These are phyloP conservation scores for Acanthurus leucopareius DNA, from an alignment of 2,797 vertebrate species.

Conservation along the genomic window DNA sequence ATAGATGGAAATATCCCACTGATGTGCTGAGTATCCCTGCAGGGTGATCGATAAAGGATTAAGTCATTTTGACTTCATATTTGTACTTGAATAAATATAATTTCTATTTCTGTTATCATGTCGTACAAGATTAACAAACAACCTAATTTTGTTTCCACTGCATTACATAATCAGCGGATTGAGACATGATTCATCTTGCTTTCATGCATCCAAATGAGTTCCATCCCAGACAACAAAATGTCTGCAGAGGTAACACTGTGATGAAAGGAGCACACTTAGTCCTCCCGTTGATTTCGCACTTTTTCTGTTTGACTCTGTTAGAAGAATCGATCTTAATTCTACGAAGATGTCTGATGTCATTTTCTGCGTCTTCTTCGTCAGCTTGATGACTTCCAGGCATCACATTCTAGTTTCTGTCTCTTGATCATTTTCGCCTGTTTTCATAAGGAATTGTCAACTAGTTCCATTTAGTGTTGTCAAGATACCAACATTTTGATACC, in stretches of 20 bases:
- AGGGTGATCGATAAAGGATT: too few relatives aligned
- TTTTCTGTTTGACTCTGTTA: background rate
- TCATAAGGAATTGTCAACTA: too few relatives aligned
- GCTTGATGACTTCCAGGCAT: background rate
- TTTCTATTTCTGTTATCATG: background rate
- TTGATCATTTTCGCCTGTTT: background rate
- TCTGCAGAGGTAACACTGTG: slow-evolving; percentile 4
- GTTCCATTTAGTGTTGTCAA: too few relatives aligned
- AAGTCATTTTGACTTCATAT: background rate
- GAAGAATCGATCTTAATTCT: background rate
- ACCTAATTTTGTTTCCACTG: too few relatives aligned
- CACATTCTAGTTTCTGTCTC: background rate
- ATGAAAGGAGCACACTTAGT: background rate
- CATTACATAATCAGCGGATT: background rate
- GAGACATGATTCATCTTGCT: background rate
- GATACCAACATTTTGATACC: too few relatives aligned
- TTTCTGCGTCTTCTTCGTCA: background rate
- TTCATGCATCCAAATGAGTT: slow-evolving; percentile 13
- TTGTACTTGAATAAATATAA: background rate
- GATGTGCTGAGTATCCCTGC: too few relatives aligned
- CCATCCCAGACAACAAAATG: background rate
- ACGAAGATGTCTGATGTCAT: background rate
- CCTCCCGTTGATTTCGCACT: background rate
- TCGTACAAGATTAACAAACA: background rate
- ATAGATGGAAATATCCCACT: too few relatives aligned